Base-by-base conservation (phyloP, 2,888 invertebrate species). In the Ormyrus thymus region DNA sequence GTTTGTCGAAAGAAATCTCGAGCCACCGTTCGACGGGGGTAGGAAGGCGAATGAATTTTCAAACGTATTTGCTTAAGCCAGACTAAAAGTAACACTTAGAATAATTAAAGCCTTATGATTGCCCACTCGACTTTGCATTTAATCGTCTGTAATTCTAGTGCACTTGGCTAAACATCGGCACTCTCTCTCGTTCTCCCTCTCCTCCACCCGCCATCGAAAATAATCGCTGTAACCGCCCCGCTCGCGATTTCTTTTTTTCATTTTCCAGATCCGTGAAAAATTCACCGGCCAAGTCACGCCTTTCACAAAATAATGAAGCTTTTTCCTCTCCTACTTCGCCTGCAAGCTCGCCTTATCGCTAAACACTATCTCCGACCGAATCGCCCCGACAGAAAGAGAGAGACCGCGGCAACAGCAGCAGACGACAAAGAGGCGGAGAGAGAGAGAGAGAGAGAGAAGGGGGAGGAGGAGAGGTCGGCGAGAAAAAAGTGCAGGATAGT, bases 251-350 rank as follows among this genome's bases (percentile, higher is more conserved):
- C 45, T 71, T 45, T 62, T 61, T 46, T n/a, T 62, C 8, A 46
- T 76, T 76, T 69, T 10, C 51, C 59, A 51, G 58, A 65, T 71
- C 48, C 64, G 65, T 76, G 71, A 76, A 76, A 71, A 76, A 76
- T 76, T 65, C 71, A 59, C 58, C 64, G 51, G 3, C 61, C 66
- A 68, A 78, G 78, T 78, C 68, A 78, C 68, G 78, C 59, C 68
- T 78, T 78, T 72, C 66, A 65, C 61, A 48, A 73, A 78, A 73
- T 73, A 78, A 73, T 73, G 66, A 78, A 78, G 65, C 77, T 55
- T 61, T 72, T 66, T 64, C 56, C 43, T 50, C 70, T 56, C 48
- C 7, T 43, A n/a, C 43, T n/a, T 46, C 7, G 11, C 56, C 5
- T 29, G 29, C 29, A 29, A 10, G 15, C 45, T 61, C 29, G 56